Evolutionary conservation across 2,888 invertebrate species (phyloP), one percentile per base, ranked within the genome.

Genomic region (Bombylius discolor): DNA sequence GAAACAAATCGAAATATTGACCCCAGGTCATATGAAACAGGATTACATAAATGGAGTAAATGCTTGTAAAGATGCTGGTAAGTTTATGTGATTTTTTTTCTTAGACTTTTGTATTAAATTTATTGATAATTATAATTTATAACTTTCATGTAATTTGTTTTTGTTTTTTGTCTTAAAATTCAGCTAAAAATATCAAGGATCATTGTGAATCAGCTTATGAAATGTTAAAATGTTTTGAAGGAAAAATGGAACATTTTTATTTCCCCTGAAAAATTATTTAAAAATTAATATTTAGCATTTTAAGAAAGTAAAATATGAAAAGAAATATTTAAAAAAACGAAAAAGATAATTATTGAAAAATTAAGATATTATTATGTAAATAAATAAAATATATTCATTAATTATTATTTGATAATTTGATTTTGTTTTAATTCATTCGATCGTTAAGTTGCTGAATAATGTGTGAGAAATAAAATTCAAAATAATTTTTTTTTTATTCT

Each of bases 201-300:
- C 62, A 67, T 49, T 73, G 73, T 54, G 74, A 74, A 46, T 66
- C 70, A 1, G 65, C 70, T 0, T 63, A 66, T 53, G 62, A 67
- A 0, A 50, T 70, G 14, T 59, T 72, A 33, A 63, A 57, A 48
- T 73, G 73, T 13, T 33, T 54, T 44, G 14, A 54, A 14, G 49
- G 8, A 12, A 54, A 54, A 12, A 36, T 46, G 5, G 11, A 2
- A 23, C 5, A 45, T 6, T 14, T 54, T 50, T 12, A 50, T 50
- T 6, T 54, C 49, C n/a, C 54, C 49, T 36, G 45, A 54, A 54
- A 5, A 23, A 23, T 23, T 23, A 1, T 23, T 23, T 23, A 23
- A 3, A 23, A 23, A 23, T 23, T 23, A 23, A 3, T 23, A 23
- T 23, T 23, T 23, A 23, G 23, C 23, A 23, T 23, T 23, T 23